These are phyloP conservation scores for Spilosoma lubricipeda DNA, from an alignment of 2,888 invertebrate species.

Conservation along the genomic window DNA sequence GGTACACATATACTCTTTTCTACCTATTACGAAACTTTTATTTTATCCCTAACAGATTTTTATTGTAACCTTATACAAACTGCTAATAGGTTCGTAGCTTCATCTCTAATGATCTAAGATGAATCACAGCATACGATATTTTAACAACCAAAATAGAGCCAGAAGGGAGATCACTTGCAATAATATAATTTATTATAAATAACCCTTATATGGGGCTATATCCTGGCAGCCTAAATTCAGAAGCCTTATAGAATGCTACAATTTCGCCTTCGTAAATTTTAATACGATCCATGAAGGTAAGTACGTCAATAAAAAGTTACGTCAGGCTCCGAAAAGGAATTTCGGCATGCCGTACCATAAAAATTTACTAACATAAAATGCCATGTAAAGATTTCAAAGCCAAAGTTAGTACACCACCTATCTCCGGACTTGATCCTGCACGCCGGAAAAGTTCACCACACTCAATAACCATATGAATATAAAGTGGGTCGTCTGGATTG, in stretches of 20 bases:
- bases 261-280: constrained; percentile 49
- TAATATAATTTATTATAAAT: constrained; percentile 15
- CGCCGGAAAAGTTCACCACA: constrained; percentile 63
- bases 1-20: too few relatives aligned
- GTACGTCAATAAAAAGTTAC: constrained; percentile 51
- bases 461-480: constrained; percentile 76
- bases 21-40: too few relatives aligned
- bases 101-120: background rate
- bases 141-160: background rate
- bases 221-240: constrained; percentile 16
- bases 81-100: background rate
- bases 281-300: constrained; percentile 47
- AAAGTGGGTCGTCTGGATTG: constrained; percentile 72
- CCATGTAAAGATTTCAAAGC: constrained; percentile 39
- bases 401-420: constrained; percentile 49
- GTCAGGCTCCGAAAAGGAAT: constrained; percentile 30
- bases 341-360: constrained; percentile 28
- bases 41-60: too few relatives aligned
- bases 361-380: constrained; percentile 32
- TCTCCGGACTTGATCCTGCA: constrained; percentile 50
- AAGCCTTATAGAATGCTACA: constrained; percentile 35
- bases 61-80: background rate
- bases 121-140: background rate
- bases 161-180: background rate
- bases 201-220: constrained; percentile 13